phyloP scores from a whole-genome alignment of 2,888 invertebrate genomes.

The Agrochola lychnidis region DNA sequence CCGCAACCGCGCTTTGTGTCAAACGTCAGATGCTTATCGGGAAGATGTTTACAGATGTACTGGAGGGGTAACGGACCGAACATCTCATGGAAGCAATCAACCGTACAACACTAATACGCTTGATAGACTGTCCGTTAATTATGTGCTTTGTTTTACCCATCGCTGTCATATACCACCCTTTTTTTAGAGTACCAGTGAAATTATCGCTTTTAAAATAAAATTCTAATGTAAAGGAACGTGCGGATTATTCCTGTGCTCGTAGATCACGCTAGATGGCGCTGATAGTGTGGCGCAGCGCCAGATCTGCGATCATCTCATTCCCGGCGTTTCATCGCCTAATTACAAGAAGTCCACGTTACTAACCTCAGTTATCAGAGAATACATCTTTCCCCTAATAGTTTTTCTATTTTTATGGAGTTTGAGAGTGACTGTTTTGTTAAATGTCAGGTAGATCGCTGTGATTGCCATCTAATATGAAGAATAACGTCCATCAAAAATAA shows the following conservation, averaged over 20 bases:
- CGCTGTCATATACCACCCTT: slow-evolving; percentile 65
- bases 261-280: slow-evolving; percentile 88
- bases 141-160: slow-evolving; percentile 77
- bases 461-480: slow-evolving; percentile 23
- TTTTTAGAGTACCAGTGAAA: slow-evolving; percentile 34
- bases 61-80: slow-evolving; percentile 87
- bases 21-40: slow-evolving; percentile 90
- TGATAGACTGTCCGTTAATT: slow-evolving; percentile 85
- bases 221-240: slow-evolving; percentile 60
- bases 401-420: slow-evolving; percentile 63
- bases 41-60: slow-evolving; percentile 90
- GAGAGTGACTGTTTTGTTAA: slow-evolving; percentile 35
- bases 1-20: slow-evolving; percentile 90
- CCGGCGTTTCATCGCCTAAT: slow-evolving; percentile 81
- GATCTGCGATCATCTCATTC: slow-evolving; percentile 82
- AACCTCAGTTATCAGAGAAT: slow-evolving; percentile 64
- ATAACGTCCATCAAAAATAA: neutral
- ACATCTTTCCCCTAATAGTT: slow-evolving; percentile 61
- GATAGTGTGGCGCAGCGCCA: slow-evolving; percentile 87
- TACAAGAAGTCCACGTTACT: slow-evolving; percentile 76
- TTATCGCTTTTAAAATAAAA: slow-evolving; percentile 44
- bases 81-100: slow-evolving; percentile 84
- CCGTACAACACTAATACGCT: slow-evolving; percentile 82
- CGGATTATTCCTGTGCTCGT: slow-evolving; percentile 79
- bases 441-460: slow-evolving; percentile 28